Percentiles rank a stretch among this genome's conserved stretches.
Conservation (phyloP, 2,888 invertebrate species). For the Acanthacorydalis orientalis region DNA sequence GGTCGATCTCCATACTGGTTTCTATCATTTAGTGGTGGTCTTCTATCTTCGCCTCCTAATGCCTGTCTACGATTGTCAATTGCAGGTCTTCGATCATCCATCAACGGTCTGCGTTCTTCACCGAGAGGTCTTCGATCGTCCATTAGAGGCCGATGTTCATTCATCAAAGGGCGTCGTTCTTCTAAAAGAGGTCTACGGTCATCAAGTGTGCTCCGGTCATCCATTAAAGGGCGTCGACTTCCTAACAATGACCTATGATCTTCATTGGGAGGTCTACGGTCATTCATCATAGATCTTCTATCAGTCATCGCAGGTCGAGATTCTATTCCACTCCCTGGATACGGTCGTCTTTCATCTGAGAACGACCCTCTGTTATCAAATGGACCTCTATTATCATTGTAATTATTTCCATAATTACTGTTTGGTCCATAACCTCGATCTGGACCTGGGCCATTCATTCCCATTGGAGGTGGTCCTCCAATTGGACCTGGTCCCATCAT, state of each 20-base stretch:
- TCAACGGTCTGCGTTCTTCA: constrained; percentile 8
- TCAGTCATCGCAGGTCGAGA: constrained; percentile 10
- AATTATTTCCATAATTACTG: constrained; percentile 11
- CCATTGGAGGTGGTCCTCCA: constrained; percentile 1
- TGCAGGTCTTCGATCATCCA: constrained; percentile 16
- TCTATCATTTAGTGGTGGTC: not conserved
- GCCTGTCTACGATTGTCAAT: constrained; percentile 14
- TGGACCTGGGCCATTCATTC: constrained; percentile 2
- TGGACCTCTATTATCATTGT: constrained; percentile 7
- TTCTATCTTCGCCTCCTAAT: not conserved
- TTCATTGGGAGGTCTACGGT: constrained; percentile 13
- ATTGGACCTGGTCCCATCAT: not conserved
- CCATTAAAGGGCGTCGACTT: constrained; percentile 6
- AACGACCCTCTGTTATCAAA: constrained; percentile 5
- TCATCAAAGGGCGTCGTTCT: not conserved
- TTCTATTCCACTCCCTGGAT: constrained; percentile 5
- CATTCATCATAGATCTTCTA: constrained; percentile 16
- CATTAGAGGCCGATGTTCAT: constrained; percentile 2
- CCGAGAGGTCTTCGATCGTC: constrained; percentile 6
- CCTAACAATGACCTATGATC: constrained; percentile 2
- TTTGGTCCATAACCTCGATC: constrained; percentile 7
- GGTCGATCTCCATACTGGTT: not conserved
- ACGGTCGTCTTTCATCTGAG: constrained; percentile 15
- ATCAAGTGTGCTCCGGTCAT: constrained; percentile 1
- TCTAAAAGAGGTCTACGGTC: constrained; percentile 3